Evolutionary conservation across 1,140 invertebrate genomes (phyloP).

Genomic region (Drosophila kurseongensis): DNA sequence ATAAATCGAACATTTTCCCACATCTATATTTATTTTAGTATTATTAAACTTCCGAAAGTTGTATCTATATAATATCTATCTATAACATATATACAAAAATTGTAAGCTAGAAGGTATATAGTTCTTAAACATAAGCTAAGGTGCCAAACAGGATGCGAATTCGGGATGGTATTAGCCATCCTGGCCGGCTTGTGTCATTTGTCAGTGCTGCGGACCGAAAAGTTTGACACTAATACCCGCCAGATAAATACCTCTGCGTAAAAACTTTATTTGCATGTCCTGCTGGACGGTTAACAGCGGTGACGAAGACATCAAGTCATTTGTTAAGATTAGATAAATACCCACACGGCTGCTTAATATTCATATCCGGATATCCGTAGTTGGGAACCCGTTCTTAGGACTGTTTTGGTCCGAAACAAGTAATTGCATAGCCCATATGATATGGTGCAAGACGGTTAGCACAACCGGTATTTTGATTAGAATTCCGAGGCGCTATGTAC

Average conservation of each 20-base stretch:
- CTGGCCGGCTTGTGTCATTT: slow-evolving; percentile 20
- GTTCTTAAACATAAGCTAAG: too few species aligned
- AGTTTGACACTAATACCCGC: slow-evolving; percentile 44
- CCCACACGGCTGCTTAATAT: slow-evolving; percentile 58
- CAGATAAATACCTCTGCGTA: slow-evolving; percentile 41
- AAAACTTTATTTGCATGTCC: slow-evolving; percentile 43
- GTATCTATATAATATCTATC: too few species aligned
- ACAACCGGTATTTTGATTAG: slow-evolving; percentile 63
- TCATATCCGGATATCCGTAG: slow-evolving; percentile 45
- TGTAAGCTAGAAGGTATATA: too few species aligned
- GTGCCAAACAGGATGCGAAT: slow-evolving; percentile 8
- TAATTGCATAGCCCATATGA: not conserved
- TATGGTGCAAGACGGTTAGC: slow-evolving; percentile 22
- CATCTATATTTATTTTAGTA: too few species aligned
- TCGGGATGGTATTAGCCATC: not conserved
- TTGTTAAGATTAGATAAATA: slow-evolving; percentile 66
- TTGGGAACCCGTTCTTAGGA: slow-evolving; percentile 20
- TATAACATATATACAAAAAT: too few species aligned
- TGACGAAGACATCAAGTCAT: slow-evolving; percentile 54
- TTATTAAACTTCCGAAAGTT: too few species aligned
- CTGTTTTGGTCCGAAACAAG: slow-evolving; percentile 4
- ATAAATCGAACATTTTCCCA: too few species aligned
- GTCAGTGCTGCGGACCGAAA: slow-evolving; percentile 23
- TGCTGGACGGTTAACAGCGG: slow-evolving; percentile 26
- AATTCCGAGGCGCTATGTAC: slow-evolving; percentile 24